A percentile compares a stretch with the other conserved stretches of the same genome.
Conservation (phyloP, 2,113 vertebrate genomes). For the Rynchops niger region DNA sequence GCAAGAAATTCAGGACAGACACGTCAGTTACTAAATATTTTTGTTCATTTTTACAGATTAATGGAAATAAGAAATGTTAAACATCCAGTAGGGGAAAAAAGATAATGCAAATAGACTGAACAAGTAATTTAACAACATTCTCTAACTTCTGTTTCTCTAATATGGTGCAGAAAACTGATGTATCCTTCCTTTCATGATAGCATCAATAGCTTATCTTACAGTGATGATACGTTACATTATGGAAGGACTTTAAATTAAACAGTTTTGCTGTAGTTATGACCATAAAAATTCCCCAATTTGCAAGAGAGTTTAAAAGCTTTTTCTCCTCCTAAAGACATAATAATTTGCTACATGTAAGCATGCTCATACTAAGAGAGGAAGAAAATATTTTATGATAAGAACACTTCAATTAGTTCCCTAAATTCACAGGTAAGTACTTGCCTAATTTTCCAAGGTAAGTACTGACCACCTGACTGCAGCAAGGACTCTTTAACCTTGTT, state of each 20-base stretch:
- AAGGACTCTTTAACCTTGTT: background rate
- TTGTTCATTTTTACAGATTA: background rate
- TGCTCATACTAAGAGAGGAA: background rate
- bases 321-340: background rate
- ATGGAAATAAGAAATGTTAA: background rate
- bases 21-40: background rate
- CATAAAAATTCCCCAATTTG: background rate
- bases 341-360: background rate
- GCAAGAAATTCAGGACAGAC: slow-evolving; percentile 22
- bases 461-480: background rate
- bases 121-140: background rate
- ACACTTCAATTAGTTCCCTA: background rate
- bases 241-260: background rate
- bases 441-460: background rate
- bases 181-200: background rate
- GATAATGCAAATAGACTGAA: background rate
- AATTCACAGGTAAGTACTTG: background rate
- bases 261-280: background rate
- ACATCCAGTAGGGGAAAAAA: background rate
- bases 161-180: background rate
- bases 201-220: background rate
- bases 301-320: background rate
- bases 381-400: background rate
- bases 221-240: background rate
- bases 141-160: background rate